phyloP scores from a whole-genome alignment of 2,888 invertebrate genomes.

The Abrostola triplasia region DNA sequence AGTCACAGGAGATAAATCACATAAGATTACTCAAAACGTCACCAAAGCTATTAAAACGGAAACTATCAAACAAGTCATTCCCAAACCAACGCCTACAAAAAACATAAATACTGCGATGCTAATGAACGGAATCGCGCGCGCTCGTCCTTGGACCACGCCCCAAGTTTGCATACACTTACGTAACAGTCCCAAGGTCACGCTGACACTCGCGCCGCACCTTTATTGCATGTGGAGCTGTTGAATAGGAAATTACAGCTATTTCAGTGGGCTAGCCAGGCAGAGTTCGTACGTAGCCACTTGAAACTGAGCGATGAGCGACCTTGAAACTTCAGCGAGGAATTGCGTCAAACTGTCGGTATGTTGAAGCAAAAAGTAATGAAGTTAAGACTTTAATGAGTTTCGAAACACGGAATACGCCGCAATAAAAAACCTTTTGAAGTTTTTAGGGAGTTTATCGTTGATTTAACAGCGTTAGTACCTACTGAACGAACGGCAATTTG shows the following conservation, averaged over 20 bases:
- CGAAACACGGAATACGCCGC: conserved; percentile 18
- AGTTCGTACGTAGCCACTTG: conserved; percentile 31
- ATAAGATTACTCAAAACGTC: too few relatives aligned
- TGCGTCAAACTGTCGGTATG: conserved; percentile 36
- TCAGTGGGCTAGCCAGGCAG: conserved; percentile 58
- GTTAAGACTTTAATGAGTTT: conserved; percentile 43
- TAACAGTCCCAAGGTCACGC: conserved; percentile 75
- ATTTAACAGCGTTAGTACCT: neutral
- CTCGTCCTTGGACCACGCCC: conserved; percentile 73
- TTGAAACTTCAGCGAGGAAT: conserved; percentile 40
- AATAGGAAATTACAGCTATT: conserved; percentile 77
- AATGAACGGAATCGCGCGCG: conserved; percentile 56
- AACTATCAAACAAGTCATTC: conserved; percentile 20
- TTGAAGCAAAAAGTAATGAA: conserved; percentile 35
- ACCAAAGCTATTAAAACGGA: too few relatives aligned
- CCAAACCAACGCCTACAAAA: conserved; percentile 39
- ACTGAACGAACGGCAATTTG: neutral
- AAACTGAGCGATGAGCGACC: conserved; percentile 45
- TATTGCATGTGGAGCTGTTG: conserved; percentile 73
- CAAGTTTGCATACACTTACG: conserved; percentile 74
- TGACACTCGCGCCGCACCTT: conserved; percentile 74
- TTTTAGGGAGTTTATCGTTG: conserved; percentile 10
- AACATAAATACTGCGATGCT: conserved; percentile 36
- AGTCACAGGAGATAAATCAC: too few relatives aligned
- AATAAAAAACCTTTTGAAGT: conserved; percentile 6